Evolutionary conservation across 2,113 vertebrate species (phyloP).

Genomic region (Thamnaconus septentrionalis): DNA sequence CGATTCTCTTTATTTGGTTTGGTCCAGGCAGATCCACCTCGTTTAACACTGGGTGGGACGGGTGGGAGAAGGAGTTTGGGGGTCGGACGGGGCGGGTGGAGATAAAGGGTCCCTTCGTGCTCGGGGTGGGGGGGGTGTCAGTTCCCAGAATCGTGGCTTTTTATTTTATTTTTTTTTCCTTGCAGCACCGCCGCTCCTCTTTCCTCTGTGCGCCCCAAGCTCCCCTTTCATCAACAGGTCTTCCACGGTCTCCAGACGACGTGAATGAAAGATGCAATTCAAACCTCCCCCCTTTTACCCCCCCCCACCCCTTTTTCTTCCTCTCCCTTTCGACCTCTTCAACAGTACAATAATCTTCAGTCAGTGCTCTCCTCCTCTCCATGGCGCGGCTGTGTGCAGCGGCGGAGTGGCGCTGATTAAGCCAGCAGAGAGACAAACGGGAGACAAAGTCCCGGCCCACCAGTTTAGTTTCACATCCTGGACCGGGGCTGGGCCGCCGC

Average conservation of each 20-base stretch:
- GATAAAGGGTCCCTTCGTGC: constrained; percentile 51
- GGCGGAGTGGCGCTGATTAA: constrained; percentile 71
- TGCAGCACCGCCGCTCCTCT: constrained; percentile 49
- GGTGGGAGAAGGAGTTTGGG: too few relatives aligned
- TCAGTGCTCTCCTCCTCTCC: constrained; percentile 68
- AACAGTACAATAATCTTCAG: constrained; percentile 74
- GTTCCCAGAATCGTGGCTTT: constrained; percentile 65
- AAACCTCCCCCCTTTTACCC: constrained; percentile 36
- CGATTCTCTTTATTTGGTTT: constrained; percentile 70
- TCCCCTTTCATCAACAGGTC: constrained; percentile 67
- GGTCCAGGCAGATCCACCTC: constrained; percentile 66
- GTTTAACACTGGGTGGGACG: constrained; percentile 41
- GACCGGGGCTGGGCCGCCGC: constrained; percentile 69
- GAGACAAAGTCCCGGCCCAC: constrained; percentile 75
- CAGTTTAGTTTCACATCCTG: constrained; percentile 78
- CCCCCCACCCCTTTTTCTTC: neutral
- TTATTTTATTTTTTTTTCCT: too few relatives aligned
- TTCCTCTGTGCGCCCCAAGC: constrained; percentile 58
- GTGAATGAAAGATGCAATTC: constrained; percentile 74
- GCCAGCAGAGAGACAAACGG: constrained; percentile 73
- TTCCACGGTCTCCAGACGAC: constrained; percentile 64
- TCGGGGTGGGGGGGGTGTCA: constrained; percentile 34
- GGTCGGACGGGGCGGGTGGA: constrained; percentile 15
- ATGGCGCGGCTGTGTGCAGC: constrained; percentile 64
- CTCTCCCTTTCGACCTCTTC: constrained; percentile 66